phyloP scores from a whole-genome alignment of 2,113 vertebrate species.

The Dendropsophus ebraccatus region DNA sequence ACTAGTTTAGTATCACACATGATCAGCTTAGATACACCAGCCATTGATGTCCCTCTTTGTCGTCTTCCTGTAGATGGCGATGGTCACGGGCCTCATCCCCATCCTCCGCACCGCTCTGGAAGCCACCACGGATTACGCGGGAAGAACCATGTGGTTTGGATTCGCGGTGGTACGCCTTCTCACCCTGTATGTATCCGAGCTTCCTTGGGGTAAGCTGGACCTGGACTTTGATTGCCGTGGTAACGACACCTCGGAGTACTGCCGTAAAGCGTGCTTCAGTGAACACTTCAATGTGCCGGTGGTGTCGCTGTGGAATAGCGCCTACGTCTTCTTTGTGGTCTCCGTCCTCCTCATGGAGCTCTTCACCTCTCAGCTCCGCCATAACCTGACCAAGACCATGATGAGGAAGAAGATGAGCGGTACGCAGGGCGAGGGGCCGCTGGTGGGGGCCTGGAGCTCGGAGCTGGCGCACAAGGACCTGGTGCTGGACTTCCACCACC shows the following conservation, averaged over 20 bases:
- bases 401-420: conserved; percentile 17
- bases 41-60: neutral
- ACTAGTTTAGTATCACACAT: neutral
- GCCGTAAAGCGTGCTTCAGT: conserved; percentile 63
- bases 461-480: conserved; percentile 22
- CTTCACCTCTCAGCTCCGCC: conserved; percentile 63
- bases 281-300: conserved; percentile 62
- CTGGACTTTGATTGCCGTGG: conserved; percentile 64
- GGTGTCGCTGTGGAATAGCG: conserved; percentile 67
- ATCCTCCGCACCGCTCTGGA: conserved; percentile 67
- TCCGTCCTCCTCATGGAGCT: conserved; percentile 69
- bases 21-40: neutral
- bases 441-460: conserved; percentile 14
- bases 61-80: conserved; percentile 64
- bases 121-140: conserved; percentile 65
- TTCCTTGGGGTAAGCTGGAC: conserved; percentile 66
- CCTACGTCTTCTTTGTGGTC: conserved; percentile 65
- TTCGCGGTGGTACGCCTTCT: conserved; percentile 67
- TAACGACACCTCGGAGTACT: conserved; percentile 50
- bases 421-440: neutral
- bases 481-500: conserved; percentile 66
- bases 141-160: conserved; percentile 68
- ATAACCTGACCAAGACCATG: conserved; percentile 55
- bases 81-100: conserved; percentile 68
- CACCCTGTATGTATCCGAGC: conserved; percentile 65